Evolutionary conservation across 2,888 invertebrate species (phyloP), one percentile per base, ranked within the genome.

Genomic region (Epistrophe eligans): DNA sequence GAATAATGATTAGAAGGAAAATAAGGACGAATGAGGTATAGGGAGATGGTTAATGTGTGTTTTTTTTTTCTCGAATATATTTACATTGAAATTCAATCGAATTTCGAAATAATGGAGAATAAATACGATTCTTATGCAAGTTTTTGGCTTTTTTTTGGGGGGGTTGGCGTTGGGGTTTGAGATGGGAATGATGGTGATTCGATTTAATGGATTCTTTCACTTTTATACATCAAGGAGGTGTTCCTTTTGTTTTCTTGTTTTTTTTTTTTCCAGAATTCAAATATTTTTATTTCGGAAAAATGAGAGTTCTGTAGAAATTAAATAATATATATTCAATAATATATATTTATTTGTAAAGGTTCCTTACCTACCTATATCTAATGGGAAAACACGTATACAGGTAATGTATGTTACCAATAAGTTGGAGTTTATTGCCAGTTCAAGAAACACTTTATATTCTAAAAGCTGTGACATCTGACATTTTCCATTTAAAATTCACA

Each of bases 1-100:
- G 1, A 45, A 58, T 35, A 13, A 10, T 38, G 17, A 58, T 35
- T 58, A 57, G 15, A 57, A 8, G 17, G 4, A 28, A 24, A 24
- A 45, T 17, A 45, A 28, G 24, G 40, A 35, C 17, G n/a, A 4
- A 60, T 8, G n/a, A 28, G 15, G 28, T 7, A n/a, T n/a, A 15
- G 40, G 8, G 10, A n/a, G n/a, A n/a, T n/a, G n/a, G n/a, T n/a
- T n/a, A n/a, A n/a, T 4, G 15, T 11, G 19, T 7, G 11, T 11
- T 10, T 17, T 35, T 57, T 10, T 11, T 35, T 35, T 35, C 2
- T 32, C 7, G 35, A 35, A 8, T 57, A 35, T 67, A 67, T 67
- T 67, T 67, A 67, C 67, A 67, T 67, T 35, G 67, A 67, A 67
- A 67, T 67, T 45, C 50, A 67, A 67, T 67, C 50, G 35, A 67